Evolutionary conservation across 2,113 vertebrate species (phyloP), one percentile per base, ranked within the genome.

Genomic region (Calcarius ornatus): DNA sequence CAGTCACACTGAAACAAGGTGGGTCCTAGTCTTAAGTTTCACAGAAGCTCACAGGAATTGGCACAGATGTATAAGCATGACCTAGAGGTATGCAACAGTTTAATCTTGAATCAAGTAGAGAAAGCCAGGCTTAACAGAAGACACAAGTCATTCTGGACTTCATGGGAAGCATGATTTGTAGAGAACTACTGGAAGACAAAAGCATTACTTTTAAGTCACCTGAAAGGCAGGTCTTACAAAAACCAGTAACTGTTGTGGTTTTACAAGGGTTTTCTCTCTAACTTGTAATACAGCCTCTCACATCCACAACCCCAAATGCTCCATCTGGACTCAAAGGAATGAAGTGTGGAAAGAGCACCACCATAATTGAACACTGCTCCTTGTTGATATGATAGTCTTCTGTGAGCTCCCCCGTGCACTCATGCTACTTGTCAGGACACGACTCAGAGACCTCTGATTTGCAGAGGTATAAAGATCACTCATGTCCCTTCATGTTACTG

Each of bases 401-500:
- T n/a, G 17, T 16, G 59, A 93, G 42, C 42, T 75, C 37, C 45
- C 48, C 1, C 0, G 19, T 37, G 38, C 0, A 0, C 73, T 77
- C 2, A 5, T 23, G 19, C 20, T 51, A 31, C 63, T 54, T 88
- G 70, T 48, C 51, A 60, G 56, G 72, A 80, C 76, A 72, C 0
- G 1, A 68, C 22, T 65, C 31, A 20, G 73, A 78, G 81, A 93
- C 20, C 19, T 83, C 71, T 4, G 1, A 63, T 50, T 81, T 81
- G 38, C 28, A 47, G n/a, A 80, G 23, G 15, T 53, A 65, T 51
- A 59, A 70, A 72, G 81, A 90, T 40, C 50, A 57, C 66, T 86
- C 37, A 33, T 33, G 42, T 23, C 54, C 72, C 42, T 91, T 65
- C 75, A 57, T 1, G 4, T 24, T n/a, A 31, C 20, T 65, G 63